Conservation (phyloP, 2,888 invertebrate genomes). For the Stenurella melanura region DNA sequence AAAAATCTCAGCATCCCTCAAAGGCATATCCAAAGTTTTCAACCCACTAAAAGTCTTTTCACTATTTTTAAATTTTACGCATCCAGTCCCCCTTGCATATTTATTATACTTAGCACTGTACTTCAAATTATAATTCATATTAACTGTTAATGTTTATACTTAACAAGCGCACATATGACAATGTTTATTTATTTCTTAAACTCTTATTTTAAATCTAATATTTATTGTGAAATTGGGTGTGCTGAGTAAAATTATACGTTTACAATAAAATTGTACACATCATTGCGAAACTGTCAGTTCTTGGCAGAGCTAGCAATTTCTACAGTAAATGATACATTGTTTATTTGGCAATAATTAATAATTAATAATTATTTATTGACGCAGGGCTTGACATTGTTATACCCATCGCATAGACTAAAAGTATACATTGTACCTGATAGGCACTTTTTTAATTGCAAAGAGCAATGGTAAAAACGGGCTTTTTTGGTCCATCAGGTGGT, state of each 20-base stretch:
- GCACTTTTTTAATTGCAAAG: too few relatives aligned
- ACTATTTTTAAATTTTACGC: conserved; percentile 57
- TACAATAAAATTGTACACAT: conserved; percentile 11
- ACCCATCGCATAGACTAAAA: too few relatives aligned
- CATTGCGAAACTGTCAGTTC: conserved; percentile 28
- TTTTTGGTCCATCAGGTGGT: too few relatives aligned
- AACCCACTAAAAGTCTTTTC: conserved; percentile 52
- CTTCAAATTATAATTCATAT: conserved; percentile 51
- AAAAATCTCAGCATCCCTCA: conserved; percentile 61
- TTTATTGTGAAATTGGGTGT: conserved; percentile 23
- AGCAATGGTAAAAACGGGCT: too few relatives aligned
- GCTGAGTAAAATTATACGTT: conserved; percentile 31
- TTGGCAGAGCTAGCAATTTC: conserved; percentile 15
- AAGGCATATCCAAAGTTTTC: conserved; percentile 58
- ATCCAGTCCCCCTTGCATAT: conserved; percentile 59
- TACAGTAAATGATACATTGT: conserved; percentile 13
- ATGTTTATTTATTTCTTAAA: conserved; percentile 13
- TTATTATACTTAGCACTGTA: conserved; percentile 59
- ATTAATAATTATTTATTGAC: conserved; percentile 20
- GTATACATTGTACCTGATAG: too few relatives aligned
- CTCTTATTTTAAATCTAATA: conserved; percentile 21
- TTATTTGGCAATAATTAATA: conserved; percentile 16
- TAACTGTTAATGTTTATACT: conserved; percentile 21
- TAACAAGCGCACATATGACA: not conserved
- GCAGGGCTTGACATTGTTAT: not conserved